Evolutionary conservation across 2,113 vertebrate genomes (phyloP).

Genomic region (Parus major): DNA sequence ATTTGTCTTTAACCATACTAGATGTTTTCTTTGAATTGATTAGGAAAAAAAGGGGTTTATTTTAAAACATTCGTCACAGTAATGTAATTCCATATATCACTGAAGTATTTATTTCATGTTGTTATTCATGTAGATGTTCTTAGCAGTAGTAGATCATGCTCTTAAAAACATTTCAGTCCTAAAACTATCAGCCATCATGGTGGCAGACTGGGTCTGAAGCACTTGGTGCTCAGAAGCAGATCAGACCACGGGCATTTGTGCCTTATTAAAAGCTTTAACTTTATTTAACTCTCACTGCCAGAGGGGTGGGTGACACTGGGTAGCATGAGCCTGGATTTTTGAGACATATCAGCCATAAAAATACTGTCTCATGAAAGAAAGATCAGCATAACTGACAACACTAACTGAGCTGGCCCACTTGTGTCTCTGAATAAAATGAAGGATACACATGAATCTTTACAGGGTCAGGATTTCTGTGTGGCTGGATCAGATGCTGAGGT

Average conservation of each 20-base stretch:
- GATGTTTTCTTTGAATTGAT: background rate
- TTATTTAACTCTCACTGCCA: background rate
- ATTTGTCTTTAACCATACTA: background rate
- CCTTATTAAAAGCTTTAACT: conserved; percentile 26
- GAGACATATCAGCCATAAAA: background rate
- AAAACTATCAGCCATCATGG: background rate
- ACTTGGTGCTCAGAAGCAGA: background rate
- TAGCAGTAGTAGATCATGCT: background rate
- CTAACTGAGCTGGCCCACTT: background rate
- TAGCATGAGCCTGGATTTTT: conserved; percentile 8
- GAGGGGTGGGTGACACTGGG: background rate
- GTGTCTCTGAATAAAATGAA: background rate
- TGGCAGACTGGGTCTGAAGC: background rate
- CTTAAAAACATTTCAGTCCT: background rate
- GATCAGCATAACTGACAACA: background rate
- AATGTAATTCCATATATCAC: background rate
- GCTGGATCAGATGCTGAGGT: background rate
- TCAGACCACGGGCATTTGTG: background rate
- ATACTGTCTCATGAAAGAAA: background rate
- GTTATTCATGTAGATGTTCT: background rate
- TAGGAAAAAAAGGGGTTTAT: background rate
- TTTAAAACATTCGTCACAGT: background rate
- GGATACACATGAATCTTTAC: background rate
- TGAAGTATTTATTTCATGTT: background rate
- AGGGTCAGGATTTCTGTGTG: background rate